A percentile compares a stretch with the other conserved stretches of the same genome.
phyloP scores from a whole-genome alignment of 2,113 vertebrate species.

The Procavia capensis region DNA sequence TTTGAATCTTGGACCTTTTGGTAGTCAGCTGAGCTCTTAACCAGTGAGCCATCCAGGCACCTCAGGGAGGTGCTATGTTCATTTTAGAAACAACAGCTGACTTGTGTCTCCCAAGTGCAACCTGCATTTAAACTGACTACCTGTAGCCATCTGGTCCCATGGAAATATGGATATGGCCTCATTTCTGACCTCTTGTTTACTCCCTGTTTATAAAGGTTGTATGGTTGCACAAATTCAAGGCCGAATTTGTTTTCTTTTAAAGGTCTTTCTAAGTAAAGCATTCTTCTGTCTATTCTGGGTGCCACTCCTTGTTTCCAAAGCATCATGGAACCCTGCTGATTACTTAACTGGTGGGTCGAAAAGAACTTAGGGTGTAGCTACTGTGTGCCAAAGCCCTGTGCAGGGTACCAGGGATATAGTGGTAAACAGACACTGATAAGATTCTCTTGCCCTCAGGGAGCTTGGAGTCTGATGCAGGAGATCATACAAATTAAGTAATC shows the following conservation, averaged over 20 bases:
- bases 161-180: background rate
- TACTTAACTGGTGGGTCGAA: background rate
- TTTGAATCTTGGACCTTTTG: too few species aligned
- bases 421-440: fast-evolving
- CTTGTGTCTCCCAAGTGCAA: background rate
- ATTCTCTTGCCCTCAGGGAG: background rate
- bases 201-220: background rate
- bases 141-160: background rate
- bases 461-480: background rate
- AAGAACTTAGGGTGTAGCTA: background rate
- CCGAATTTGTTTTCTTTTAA: background rate
- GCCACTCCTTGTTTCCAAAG: background rate
- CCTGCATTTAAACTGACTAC: background rate
- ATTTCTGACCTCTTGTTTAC: background rate
- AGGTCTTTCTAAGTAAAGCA: background rate
- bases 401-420: background rate
- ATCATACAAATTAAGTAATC: fast-evolving
- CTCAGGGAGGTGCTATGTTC: background rate
- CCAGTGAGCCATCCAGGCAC: background rate
- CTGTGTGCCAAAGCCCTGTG: background rate
- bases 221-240: background rate
- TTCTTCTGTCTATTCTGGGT: background rate
- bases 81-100: background rate
- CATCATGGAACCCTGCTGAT: background rate
- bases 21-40: too few species aligned